Conservation (phyloP, 2,113 vertebrate species). For the Aleadryas rufinucha region DNA sequence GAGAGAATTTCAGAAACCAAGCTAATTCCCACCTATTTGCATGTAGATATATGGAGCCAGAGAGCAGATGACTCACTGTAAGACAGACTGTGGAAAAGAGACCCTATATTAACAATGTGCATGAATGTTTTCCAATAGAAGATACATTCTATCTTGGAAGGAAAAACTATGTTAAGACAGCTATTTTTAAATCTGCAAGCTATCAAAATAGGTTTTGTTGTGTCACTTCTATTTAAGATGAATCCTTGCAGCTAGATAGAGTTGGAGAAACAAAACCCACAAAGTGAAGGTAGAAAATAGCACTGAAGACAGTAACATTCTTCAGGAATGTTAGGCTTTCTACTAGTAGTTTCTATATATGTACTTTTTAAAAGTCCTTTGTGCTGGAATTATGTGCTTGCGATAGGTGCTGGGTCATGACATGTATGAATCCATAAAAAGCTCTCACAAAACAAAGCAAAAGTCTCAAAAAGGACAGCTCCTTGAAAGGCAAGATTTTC, state of each 20-base stretch:
- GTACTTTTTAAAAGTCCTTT: neutral
- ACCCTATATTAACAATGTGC: neutral
- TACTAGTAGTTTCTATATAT: neutral
- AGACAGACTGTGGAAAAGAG: neutral
- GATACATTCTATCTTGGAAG: neutral
- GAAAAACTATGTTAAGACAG: neutral
- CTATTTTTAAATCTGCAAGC: neutral
- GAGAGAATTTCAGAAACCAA: neutral
- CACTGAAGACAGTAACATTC: neutral
- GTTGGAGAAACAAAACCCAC: neutral
- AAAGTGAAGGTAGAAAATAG: neutral
- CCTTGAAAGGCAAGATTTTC: neutral
- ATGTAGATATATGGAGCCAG: neutral
- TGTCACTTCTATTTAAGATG: constrained; percentile 1
- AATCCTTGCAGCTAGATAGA: neutral
- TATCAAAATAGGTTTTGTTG: neutral
- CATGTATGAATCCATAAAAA: neutral
- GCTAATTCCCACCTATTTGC: neutral
- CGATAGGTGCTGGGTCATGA: neutral
- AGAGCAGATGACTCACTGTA: neutral
- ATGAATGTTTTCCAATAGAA: neutral
- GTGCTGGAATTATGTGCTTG: neutral
- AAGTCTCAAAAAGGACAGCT: neutral
- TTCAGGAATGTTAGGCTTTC: neutral
- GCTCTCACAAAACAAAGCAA: neutral